Conservation (phyloP, 37 sponge, comb jelly and placozoan genomes). For the Corticium candelabrum region DNA sequence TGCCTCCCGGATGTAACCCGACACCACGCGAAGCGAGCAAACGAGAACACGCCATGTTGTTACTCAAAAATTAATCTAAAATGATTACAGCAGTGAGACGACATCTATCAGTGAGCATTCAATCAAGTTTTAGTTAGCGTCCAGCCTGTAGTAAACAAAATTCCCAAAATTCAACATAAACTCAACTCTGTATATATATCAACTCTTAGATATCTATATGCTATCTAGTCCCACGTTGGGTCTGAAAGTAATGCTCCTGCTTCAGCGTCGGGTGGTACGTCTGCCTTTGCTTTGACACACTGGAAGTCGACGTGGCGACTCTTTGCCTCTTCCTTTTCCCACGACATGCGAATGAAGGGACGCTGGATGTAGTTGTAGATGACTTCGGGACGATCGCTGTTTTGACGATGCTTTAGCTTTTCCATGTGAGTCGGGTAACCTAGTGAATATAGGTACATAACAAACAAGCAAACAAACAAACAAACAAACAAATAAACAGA, state of each 20-base stretch:
- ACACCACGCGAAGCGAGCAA: no score
- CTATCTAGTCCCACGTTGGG: neutral
- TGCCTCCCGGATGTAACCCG: no score
- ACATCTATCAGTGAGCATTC: no score
- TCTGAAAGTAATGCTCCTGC: slow-evolving; percentile 55
- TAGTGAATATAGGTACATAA: slow-evolving; percentile 13
- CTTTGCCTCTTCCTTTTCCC: slow-evolving; percentile 94
- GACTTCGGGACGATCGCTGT: slow-evolving; percentile 46
- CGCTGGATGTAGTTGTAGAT: slow-evolving; percentile 94
- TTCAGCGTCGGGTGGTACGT: slow-evolving; percentile 82
- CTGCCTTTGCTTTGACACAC: slow-evolving; percentile 74
- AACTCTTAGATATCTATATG: neutral
- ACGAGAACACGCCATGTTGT: no score
- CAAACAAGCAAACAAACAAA: no score
- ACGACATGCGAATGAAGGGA: slow-evolving; percentile 77
- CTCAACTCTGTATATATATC: no score
- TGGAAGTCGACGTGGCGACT: slow-evolving; percentile 96
- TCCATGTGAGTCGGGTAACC: slow-evolving; percentile 94
- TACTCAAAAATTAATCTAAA: no score
- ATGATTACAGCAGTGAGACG: no score
- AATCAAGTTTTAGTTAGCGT: no score
- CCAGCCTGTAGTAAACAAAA: no score
- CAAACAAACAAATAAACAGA: no score
- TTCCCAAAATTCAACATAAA: no score
- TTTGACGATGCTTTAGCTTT: slow-evolving; percentile 56